Base-by-base conservation (phyloP, 2,888 invertebrate species). In the Pinctada fucata region DNA sequence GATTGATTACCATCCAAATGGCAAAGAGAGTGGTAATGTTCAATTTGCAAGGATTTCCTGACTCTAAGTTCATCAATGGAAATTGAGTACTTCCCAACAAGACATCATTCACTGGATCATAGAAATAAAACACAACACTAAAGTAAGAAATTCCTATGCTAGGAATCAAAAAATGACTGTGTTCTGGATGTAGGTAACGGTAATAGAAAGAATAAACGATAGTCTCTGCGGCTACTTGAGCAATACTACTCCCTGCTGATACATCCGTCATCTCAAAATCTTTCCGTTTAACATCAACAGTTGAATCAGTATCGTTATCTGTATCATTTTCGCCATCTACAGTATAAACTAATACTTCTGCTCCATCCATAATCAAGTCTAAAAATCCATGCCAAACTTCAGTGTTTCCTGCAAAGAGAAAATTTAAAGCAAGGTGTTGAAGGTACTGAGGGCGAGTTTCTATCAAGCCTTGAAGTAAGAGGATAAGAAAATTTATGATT, bases 31-130 rank as follows among this genome's bases (percentile, higher is more conserved):
- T 16, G 10, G 76, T 67, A 45, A 66, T 31, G 8, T 66, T 74
- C 45, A 74, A 50, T 31, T 74, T n/a, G 2, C 50, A 67, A 5
- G 66, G 66, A 31, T 45, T 13, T 58, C 13, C 58, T 10, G 6
- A 58, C 13, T 13, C 58, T 16, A 48, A 73, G 4, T 47, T 16
- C 47, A 64, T 50, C 52, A 74, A 67, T 6, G 50, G 49, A 51
- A 74, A 67, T 10, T 45, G 48, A 66, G 74, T 67, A 67, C 74
- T 74, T 45, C 67, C 66, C 6, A 66, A 51, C 6, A 71, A 31
- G 50, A 66, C 49, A 64, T 77, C 77, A 70, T 77, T 51, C 16
- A 72, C 72, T 48, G 77, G 72, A 66, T 77, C 77, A 72, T 72
- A 77, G 51, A 77, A 58, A 67, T 77, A 77, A 58, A 77, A 72